Evolutionary conservation across 2,888 invertebrate species (phyloP), one percentile per base, ranked within the genome.

Genomic region (Phymatocera aterrima): DNA sequence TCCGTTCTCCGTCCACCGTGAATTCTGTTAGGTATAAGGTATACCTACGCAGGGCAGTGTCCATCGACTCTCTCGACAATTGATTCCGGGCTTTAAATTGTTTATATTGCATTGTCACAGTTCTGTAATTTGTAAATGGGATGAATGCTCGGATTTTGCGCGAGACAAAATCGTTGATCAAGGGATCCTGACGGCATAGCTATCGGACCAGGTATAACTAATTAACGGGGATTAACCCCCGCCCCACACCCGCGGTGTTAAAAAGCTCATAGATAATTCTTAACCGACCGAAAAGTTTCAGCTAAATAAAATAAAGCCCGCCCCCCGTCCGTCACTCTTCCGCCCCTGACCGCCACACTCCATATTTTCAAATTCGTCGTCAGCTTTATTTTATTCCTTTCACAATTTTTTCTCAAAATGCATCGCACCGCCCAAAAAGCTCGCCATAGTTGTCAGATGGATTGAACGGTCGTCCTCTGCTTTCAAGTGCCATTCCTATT

Each of bases 391-490:
- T 0, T 24, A 21, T 46, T n/a, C 28, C 12, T 28, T 31, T 15
- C n/a, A 4, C 12, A 5, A 61, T 31, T 61, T 15, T 48, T n/a
- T 51, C 4, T n/a, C 51, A 18, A 51, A 18, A 18, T 51, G 4
- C 15, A 51, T 51, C 51, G 18, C 65, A 65, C 21, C 65, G 65
- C 40, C 40, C 40, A 3, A 24, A 24, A 12, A 5, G 15, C 31
- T 37, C 43, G 21, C 46, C 15, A 15, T 15, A 87, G 87, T 84
- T 87, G 87, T 87, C 87, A 88, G 88, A 88, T 89, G 89, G 87
- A 89, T 87, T 85, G 85, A 88, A 89, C 88, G 88, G 83, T 81
- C 81, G 83, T 82, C 81, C 83, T 85, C 85, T 87, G 86, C 84
- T 86, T 85, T 86, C 83, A 86, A 88, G 88, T 86, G 83, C 84